Base-by-base conservation (phyloP, 2,113 vertebrate species). In the Ciconia stormi region DNA sequence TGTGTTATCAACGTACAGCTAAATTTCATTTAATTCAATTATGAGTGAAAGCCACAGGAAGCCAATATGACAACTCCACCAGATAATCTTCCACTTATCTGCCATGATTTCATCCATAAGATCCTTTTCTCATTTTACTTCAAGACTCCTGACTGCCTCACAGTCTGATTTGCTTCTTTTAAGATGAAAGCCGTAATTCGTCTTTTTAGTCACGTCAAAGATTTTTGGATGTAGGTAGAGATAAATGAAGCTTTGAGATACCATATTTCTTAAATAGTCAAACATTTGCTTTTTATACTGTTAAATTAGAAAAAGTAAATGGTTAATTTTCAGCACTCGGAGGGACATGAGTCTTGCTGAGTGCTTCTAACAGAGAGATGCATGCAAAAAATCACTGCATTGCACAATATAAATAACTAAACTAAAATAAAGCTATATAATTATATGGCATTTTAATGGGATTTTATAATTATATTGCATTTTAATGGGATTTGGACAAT, bases 401-500 rank as follows among this genome's bases (percentile, higher is more conserved):
- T 49, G 40, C 73, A 78, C 30, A 84, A 87, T 82, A 87, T 72
- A 85, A 93, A 81, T 80, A 93, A 91, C 38, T 36, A 49, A 89
- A 88, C 12, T 82, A 90, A 95, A 95, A 93, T 49, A 90, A 56
- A 79, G 53, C 73, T 65, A 73, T 73, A 82, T 76, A 87, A 90
- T 94, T 93, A 62, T 86, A 88, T 44, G 52, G n/a, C 62, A 50
- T 86, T 94, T 96, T 90, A 96, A 94, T 73, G 74, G 80, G 70
- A 49, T 85, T 91, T 94, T 88, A 73, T 92, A 95, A 95, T 97
- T 85, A 92, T 87, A 95, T 77, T 94, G 94, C 70, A 58, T 83
- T 97, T 95, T 94, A 96, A 95, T 96, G 78, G 67, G 78, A 95
- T 87, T 86, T 88, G 66, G 87, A 80, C 87, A 91, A 90, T 95